Evolutionary conservation across 2,797 vertebrate species (phyloP).

Genomic region (Ctenopoma kingsleyae): DNA sequence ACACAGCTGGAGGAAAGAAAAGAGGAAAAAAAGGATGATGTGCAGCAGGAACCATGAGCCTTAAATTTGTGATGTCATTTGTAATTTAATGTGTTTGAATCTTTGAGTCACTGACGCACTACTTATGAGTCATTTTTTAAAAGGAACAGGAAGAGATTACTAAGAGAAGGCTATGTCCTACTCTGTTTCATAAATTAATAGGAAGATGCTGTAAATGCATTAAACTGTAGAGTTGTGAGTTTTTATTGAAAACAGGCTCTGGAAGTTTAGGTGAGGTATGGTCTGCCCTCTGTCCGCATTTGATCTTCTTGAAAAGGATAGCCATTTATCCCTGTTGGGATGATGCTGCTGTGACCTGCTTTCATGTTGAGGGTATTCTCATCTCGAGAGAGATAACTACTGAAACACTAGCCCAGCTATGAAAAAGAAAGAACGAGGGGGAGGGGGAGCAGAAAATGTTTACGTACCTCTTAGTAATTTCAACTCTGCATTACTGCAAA

Average conservation of each 20-base stretch:
- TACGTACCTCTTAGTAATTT: conserved; percentile 32
- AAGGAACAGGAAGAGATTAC: conserved; percentile 25
- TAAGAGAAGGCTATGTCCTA: neutral
- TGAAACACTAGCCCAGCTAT: conserved; percentile 53
- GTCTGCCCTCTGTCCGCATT: conserved; percentile 31
- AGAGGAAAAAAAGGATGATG: conserved; percentile 2
- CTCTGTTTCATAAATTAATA: conserved; percentile 1
- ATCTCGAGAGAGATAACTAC: conserved; percentile 48
- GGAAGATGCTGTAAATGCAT: conserved; percentile 9
- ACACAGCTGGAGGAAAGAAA: neutral
- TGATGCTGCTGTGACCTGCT: conserved; percentile 49
- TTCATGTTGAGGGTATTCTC: conserved; percentile 57
- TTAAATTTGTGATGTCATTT: conserved; percentile 41
- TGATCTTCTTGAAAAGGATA: conserved; percentile 20
- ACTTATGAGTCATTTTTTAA: conserved; percentile 51
- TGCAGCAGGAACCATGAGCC: conserved; percentile 6
- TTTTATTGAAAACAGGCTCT: conserved; percentile 26
- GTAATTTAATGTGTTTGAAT: conserved; percentile 31
- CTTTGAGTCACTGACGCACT: conserved; percentile 31
- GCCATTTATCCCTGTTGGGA: conserved; percentile 54
- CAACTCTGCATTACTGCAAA: conserved; percentile 13
- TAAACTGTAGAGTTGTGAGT: conserved; percentile 5
- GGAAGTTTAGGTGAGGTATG: conserved; percentile 23
- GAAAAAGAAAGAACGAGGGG: conserved; percentile 11
- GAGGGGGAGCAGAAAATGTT: conserved; percentile 38